Evolutionary conservation across 2,797 vertebrate genomes (phyloP).

Genomic region (Phaenicophaeus curvirostris): DNA sequence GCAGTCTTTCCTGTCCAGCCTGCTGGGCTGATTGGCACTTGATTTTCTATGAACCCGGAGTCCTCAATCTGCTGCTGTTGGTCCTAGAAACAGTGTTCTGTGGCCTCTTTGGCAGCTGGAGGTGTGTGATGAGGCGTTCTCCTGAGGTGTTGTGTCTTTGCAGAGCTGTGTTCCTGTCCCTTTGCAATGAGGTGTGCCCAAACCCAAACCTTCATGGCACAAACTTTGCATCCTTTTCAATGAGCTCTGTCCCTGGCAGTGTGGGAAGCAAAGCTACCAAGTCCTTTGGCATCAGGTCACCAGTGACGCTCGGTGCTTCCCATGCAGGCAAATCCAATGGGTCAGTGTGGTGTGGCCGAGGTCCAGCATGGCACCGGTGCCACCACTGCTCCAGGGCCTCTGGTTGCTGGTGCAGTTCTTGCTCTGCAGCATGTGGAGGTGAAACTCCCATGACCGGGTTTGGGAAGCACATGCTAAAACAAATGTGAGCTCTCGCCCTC

Average conservation of each 20-base stretch:
- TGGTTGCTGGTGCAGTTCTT: accelerated
- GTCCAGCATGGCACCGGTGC: background rate
- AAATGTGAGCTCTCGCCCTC: accelerated
- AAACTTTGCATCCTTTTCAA: background rate
- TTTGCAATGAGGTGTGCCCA: background rate
- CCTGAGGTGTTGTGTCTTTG: accelerated
- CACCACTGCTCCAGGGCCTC: background rate
- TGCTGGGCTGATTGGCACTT: background rate
- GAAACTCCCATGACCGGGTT: accelerated
- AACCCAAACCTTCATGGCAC: background rate
- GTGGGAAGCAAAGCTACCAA: accelerated
- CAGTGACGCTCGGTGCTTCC: accelerated
- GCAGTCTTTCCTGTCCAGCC: background rate
- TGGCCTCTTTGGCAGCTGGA: background rate
- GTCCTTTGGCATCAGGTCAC: background rate
- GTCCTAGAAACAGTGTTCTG: background rate
- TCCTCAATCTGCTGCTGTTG: accelerated
- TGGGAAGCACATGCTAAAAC: accelerated
- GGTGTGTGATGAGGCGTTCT: background rate
- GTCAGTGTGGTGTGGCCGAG: accelerated
- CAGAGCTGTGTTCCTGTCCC: background rate
- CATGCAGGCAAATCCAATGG: accelerated
- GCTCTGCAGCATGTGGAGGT: background rate
- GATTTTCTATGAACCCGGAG: background rate
- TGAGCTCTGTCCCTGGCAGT: accelerated